Conservation (phyloP, 2,888 invertebrate species). For the Drosophila merina region DNA sequence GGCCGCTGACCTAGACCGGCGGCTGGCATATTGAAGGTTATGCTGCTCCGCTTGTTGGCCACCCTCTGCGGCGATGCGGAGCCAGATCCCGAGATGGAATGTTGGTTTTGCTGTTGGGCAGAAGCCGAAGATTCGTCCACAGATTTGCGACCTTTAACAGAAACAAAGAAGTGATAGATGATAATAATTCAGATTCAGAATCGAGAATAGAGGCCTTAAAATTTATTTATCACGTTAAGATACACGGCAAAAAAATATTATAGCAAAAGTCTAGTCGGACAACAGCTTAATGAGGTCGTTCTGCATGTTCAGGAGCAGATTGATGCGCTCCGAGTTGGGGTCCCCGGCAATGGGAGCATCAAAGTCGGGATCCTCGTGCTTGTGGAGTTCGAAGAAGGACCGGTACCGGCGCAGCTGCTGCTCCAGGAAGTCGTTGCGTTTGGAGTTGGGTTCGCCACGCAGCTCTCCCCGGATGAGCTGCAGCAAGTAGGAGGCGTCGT, state of each 20-base stretch:
- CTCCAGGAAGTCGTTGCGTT: conserved; percentile 10
- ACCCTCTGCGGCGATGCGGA: conserved; percentile 76
- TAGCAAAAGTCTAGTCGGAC: neutral
- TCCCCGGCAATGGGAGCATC: conserved; percentile 8
- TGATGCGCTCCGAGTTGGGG: conserved; percentile 57
- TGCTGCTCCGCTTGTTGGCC: conserved; percentile 86
- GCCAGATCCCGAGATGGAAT: conserved; percentile 54
- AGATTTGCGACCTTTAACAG: conserved; percentile 76
- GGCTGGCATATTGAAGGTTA: conserved; percentile 87
- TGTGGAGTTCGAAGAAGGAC: conserved; percentile 52
- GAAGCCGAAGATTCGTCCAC: conserved; percentile 52
- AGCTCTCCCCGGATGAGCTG: conserved; percentile 69
- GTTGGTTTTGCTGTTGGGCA: conserved; percentile 43
- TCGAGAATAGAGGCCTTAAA: neutral
- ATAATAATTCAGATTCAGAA: too few species aligned
- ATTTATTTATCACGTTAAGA: neutral
- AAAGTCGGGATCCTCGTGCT: conserved; percentile 31
- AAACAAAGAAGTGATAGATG: neutral
- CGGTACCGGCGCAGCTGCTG: conserved; percentile 63
- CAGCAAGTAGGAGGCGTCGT: conserved; percentile 27
- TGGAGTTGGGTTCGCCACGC: conserved; percentile 55
- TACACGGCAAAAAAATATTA: neutral
- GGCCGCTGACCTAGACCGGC: conserved; percentile 87
- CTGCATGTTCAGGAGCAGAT: conserved; percentile 77
- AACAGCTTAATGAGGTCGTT: conserved; percentile 68